phyloP scores from a whole-genome alignment of 1,140 invertebrate species.

The Phocides pigmalion region DNA sequence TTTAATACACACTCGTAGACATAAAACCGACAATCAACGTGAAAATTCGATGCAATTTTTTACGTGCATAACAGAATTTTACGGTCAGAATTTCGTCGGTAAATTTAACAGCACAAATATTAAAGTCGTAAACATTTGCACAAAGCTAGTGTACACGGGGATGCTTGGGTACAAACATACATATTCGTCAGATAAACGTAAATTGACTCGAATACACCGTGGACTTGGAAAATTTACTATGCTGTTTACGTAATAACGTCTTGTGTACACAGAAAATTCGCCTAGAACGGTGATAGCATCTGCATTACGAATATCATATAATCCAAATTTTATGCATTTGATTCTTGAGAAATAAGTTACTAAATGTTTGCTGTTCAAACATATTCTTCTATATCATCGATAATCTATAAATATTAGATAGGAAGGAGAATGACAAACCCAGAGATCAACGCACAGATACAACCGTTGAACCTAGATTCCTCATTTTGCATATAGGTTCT shows the following conservation, averaged over 20 bases:
- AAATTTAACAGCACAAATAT: slow-evolving; percentile 13
- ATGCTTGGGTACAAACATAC: slow-evolving; percentile 1
- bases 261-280: neutral
- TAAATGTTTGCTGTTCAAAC: too few relatives aligned
- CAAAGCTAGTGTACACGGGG: slow-evolving; percentile 12
- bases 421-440: too few relatives aligned
- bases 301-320: slow-evolving; percentile 1
- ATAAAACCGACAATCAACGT: too few relatives aligned
- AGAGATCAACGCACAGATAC: too few relatives aligned
- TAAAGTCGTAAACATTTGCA: slow-evolving; percentile 9
- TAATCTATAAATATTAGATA: too few relatives aligned
- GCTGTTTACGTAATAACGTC: slow-evolving; percentile 1
- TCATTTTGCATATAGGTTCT: too few relatives aligned
- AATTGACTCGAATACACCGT: slow-evolving; percentile 1
- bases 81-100: neutral
- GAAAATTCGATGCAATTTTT: neutral
- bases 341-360: too few relatives aligned
- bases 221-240: slow-evolving; percentile 17
- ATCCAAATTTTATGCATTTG: too few relatives aligned
- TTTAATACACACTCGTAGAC: neutral
- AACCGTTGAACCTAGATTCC: too few relatives aligned
- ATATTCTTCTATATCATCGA: too few relatives aligned
- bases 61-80: neutral
- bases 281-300: neutral
- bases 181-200: slow-evolving; percentile 14